phyloP scores from a whole-genome alignment of 2,797 vertebrate species.

The Lates japonicus region DNA sequence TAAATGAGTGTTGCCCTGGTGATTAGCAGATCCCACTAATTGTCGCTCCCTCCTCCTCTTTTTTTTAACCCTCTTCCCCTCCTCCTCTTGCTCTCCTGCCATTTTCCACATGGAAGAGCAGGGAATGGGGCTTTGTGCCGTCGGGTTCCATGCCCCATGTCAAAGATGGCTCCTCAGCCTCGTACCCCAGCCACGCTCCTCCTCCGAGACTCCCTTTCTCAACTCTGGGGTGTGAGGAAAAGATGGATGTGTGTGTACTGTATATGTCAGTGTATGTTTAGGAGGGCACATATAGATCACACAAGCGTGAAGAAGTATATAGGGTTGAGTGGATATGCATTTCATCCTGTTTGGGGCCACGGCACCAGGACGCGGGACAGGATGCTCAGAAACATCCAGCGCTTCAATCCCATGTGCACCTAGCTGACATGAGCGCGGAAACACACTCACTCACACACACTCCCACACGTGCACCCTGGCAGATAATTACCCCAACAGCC shows the following conservation, averaged over 20 bases:
- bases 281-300: conserved; percentile 28
- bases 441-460: conserved; percentile 43
- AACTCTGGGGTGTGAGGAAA: conserved; percentile 42
- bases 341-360: conserved; percentile 49
- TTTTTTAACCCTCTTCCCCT: conserved; percentile 60
- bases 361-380: conserved; percentile 14
- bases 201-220: conserved; percentile 63
- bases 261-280: background rate
- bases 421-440: conserved; percentile 48
- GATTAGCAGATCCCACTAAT: conserved; percentile 89
- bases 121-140: conserved; percentile 86
- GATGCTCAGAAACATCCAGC: conserved; percentile 18
- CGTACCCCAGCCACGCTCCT: conserved; percentile 69
- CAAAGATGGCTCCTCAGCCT: conserved; percentile 81
- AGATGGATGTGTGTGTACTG: conserved; percentile 11
- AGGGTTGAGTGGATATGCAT: conserved; percentile 45
- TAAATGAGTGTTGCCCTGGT: conserved; percentile 87
- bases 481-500: conserved; percentile 82
- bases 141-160: conserved; percentile 78
- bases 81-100: conserved; percentile 77
- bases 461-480: conserved; percentile 68
- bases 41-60: conserved; percentile 79
- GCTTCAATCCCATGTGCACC: conserved; percentile 35
- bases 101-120: conserved; percentile 90
- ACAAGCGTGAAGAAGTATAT: conserved; percentile 27